These are phyloP conservation scores for Cistogaster globosa DNA, from an alignment of 2,888 invertebrate species.

Conservation along the genomic window DNA sequence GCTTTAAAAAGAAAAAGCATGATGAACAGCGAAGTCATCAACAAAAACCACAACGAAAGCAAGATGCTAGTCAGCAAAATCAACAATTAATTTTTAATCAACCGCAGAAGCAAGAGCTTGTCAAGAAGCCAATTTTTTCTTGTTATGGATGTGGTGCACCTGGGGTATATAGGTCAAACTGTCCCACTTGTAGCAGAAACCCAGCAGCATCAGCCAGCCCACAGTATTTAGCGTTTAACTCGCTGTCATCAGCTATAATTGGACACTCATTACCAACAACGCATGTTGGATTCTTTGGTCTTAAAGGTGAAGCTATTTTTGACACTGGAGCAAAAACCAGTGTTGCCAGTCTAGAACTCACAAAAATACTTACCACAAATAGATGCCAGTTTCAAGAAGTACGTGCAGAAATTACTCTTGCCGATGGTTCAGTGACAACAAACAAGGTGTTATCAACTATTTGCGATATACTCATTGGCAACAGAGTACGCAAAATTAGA, in stretches of 20 bases:
- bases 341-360: conserved; percentile 30
- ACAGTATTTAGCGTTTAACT: conserved; percentile 49
- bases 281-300: conserved; percentile 30
- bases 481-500: not conserved
- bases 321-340: conserved; percentile 52
- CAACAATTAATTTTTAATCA: not conserved
- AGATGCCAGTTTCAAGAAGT: conserved; percentile 53
- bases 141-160: conserved; percentile 39
- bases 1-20: conserved; percentile 43
- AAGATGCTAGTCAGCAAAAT: too few relatives aligned
- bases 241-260: conserved; percentile 35
- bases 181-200: conserved; percentile 21
- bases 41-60: conserved; percentile 1
- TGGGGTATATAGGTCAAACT: conserved; percentile 37
- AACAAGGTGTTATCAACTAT: conserved; percentile 9
- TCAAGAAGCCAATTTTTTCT: conserved; percentile 15
- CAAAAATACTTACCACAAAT: conserved; percentile 33
- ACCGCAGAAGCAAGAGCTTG: not conserved
- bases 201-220: conserved; percentile 22
- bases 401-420: conserved; percentile 29
- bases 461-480: conserved; percentile 24
- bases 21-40: not conserved
- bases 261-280: conserved; percentile 30
- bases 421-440: conserved; percentile 23
- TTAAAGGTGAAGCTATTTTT: conserved; percentile 34